Base-by-base conservation (phyloP, 1,140 invertebrate species). In the Tetraneura akinire region DNA sequence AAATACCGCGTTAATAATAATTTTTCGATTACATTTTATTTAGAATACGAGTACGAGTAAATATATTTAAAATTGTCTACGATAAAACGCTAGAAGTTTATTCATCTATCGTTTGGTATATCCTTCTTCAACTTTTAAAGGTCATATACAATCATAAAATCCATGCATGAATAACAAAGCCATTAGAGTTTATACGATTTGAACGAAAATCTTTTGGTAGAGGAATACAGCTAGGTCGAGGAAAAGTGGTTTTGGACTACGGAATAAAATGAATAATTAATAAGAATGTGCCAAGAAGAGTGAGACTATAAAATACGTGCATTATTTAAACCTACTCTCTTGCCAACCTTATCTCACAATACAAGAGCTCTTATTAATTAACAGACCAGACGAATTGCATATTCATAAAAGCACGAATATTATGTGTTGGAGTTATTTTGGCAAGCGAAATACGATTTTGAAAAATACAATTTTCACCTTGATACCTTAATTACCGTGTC, bases 271-370 rank as follows among this genome's bases (percentile, higher is more conserved):
- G 71, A 76, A 76, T 76, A 76, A 76, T 76, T 57, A 76, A 76
- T 76, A 76, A 76, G 71, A 76, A 76, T 76, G 37, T 76, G 53
- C 71, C 71, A 76, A 76, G 71, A 76, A 76, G 71, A 76, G 71
- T 76, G 70, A 73, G 70, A 73, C 70, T 73, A 68, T 68, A 71
- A 71, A 71, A 71, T 16, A 23, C 26, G 47, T 71, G 68, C 47
- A 71, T 71, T 71, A 71, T 71, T 71, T 23, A 71, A 45, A 51
- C 9, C 47, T 23, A 71, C 23, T 23, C 68, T 49, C 68, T 51
- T 51, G 68, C 68, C 68, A 49, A 51, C 68, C 45, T 37, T 14
- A 32, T 76, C 11, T 55, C 13, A 57, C 51, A 71, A 71, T 71
- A 51, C 71, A 42, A 21, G 71, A 42, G 51, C 71, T 55, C 51